phyloP scores from a whole-genome alignment of 2,888 invertebrate genomes.

The Cantharis rustica region DNA sequence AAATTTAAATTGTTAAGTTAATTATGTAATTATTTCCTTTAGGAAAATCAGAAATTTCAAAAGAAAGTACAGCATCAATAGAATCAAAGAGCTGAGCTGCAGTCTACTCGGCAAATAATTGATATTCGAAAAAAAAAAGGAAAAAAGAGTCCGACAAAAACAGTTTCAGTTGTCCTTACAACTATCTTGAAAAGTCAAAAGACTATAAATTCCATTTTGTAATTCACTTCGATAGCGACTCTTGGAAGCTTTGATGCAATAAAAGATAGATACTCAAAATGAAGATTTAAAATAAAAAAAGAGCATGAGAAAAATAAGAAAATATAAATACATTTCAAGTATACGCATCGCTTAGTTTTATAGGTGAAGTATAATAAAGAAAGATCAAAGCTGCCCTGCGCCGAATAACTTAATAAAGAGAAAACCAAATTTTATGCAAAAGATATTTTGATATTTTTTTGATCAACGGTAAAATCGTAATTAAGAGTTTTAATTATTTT shows the following conservation, averaged over 20 bases:
- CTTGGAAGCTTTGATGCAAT: not conserved
- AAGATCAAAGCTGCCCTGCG: not conserved
- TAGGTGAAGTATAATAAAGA: not conserved
- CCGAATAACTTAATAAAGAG: not conserved
- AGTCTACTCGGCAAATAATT: not conserved
- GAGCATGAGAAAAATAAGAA: not conserved
- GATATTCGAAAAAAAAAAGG: not conserved
- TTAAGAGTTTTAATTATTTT: not conserved
- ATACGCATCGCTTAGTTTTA: not conserved
- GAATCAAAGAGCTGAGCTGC: not conserved
- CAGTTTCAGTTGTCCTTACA: not conserved
- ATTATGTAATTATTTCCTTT: not conserved
- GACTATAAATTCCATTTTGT: not conserved
- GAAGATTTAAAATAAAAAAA: not conserved
- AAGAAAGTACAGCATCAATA: not conserved
- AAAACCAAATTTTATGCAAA: not conserved
- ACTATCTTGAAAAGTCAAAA: not conserved
- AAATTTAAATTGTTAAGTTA: not conserved
- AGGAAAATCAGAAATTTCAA: not conserved
- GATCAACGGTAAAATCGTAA: not conserved
- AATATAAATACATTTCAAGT: not conserved
- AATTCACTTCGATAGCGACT: not conserved
- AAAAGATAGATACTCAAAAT: not conserved
- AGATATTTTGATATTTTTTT: not conserved
- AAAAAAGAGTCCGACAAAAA: not conserved